Evolutionary conservation across 2,797 vertebrate genomes (phyloP), one percentile per base, ranked within the genome.

Genomic region (Karalla daura): DNA sequence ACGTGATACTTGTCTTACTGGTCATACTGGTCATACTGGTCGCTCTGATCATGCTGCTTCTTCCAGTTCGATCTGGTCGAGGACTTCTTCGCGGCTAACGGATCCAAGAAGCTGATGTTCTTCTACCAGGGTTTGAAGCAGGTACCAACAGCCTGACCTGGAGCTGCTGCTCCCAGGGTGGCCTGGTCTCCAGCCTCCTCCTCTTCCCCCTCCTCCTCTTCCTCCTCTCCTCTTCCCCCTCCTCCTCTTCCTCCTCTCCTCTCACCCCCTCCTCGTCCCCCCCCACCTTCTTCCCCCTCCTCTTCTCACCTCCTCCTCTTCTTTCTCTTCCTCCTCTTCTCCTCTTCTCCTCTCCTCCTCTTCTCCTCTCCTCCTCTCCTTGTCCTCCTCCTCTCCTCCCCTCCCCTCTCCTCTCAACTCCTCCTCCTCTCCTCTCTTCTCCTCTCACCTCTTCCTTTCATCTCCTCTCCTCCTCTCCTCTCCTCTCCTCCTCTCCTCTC

Each of bases 61-160:
- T 27, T 85, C 20, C 53, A 95, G 94, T 95, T 95, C 86, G 39
- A 61, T n/a, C 72, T 94, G 55, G 88, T 94, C 23, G 88, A 94
- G 3, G 90, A 93, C 15, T 96, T 96, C 85, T 94, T 96, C 75
- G 86, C 86, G 36, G 56, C 84, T 4, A 85, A 80, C 28, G 93
- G 95, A 78, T 89, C 91, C 46, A 95, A 90, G 76, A 93, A 92
- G 69, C 81, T 95, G 52, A 83, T 95, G 27, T 95, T 95, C 89
- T 95, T 95, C 90, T 93, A 90, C 74, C 95, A 95, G 89, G 85
- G 77, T 33, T 15, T 80, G 14, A 84, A 62, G 15, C 80, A 84
- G 93, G 94, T 95, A 72, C 2, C 1, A 12, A 3, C 47, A 18
- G 1, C 23, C 17, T 13, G 1, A 24, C 2, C n/a, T n/a, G n/a